Percentiles rank a stretch among this genome's conserved stretches.
Evolutionary conservation across 2,797 vertebrate species (phyloP).

Genomic region (Characodon lateralis): DNA sequence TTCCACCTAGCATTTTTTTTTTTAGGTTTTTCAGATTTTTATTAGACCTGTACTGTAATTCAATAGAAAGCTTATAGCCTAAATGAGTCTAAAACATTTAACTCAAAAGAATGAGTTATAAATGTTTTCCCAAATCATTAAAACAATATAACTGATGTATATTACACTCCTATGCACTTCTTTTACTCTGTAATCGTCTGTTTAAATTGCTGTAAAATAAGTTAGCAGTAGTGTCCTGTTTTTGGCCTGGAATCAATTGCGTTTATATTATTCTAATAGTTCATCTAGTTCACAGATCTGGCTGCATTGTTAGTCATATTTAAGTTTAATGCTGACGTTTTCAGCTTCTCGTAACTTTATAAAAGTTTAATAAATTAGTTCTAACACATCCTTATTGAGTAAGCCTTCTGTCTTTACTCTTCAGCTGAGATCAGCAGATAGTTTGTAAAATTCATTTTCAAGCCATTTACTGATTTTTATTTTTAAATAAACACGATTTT

Average conservation of each 20-base stretch:
- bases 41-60: neutral
- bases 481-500: neutral
- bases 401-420: neutral
- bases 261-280: neutral
- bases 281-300: neutral
- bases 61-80: neutral
- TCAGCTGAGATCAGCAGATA: neutral
- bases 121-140: neutral
- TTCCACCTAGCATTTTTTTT: constrained; percentile 5
- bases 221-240: neutral
- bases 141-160: neutral
- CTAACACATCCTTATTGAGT: neutral
- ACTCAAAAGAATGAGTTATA: neutral
- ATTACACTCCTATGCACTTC: neutral
- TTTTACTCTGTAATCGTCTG: neutral
- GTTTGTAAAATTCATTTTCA: neutral
- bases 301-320: neutral
- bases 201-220: neutral
- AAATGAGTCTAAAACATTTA: neutral
- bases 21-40: neutral
- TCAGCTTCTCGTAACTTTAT: neutral
- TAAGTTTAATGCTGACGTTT: neutral
- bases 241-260: neutral
- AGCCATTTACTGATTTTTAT: neutral
- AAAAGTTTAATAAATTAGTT: neutral